Base-by-base conservation (phyloP, 2,797 vertebrate genomes). In the Chaetodon trifasciatus region DNA sequence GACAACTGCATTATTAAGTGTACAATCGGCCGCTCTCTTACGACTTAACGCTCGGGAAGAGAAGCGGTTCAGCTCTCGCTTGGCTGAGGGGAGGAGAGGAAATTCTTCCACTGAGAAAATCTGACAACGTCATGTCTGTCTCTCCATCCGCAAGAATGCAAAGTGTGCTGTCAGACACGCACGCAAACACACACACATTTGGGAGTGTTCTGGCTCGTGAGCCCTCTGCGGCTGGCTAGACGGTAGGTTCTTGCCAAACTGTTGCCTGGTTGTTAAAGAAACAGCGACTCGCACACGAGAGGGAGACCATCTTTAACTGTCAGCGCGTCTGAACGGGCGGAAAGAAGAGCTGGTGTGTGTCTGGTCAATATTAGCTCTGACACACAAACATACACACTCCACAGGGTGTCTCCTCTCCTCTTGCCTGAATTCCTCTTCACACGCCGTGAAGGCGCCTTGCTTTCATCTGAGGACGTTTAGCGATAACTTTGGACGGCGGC, bases 81-180 rank as follows among this genome's bases (percentile, higher is more conserved):
- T 39, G 53, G 66, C 63, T 40, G 40, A 32, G 60, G 42, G 56
- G 21, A 44, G 63, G 21, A 73, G 60, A 78, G 84, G 82, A 86
- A 88, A 90, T 89, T 87, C 87, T 86, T 90, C 75, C 70, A 65
- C 82, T 76, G 76, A 69, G 71, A 88, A 92, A 88, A 89, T 83
- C 85, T 79, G 87, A 86, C 82, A 90, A 87, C 84, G 89, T 91
- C 89, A 91, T 32, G 90, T 91, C 93, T 91, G 85, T 32, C 67
- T 85, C 81, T 85, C 75, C 28, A 8, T 91, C 92, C 90, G 50
- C 93, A 92, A 89, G 88, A 93, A 92, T 91, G 89, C 55, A 52
- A 71, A 82, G 78, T 80, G 80, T 63, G 81, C 71, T 37, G 72
- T 81, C 73, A 55, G 37, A 68, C 61, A 42, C 23, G n/a, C 82